These are phyloP conservation scores for Phrynocephalus forsythii DNA, from an alignment of 2,797 vertebrate genomes.

Conservation along the genomic window DNA sequence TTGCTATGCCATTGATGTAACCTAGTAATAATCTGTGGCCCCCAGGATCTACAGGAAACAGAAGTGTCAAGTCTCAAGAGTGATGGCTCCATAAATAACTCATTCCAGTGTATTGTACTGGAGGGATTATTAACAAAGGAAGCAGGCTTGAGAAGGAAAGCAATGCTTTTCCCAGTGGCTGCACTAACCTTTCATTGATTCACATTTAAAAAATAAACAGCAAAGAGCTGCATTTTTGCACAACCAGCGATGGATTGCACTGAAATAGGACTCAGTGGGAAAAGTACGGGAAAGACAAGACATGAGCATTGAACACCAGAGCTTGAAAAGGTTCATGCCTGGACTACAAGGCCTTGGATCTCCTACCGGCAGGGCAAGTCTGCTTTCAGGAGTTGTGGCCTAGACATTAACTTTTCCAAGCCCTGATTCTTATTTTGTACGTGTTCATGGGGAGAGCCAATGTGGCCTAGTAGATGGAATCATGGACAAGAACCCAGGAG, in stretches of 20 bases:
- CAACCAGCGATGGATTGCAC: not conserved
- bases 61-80: conserved; percentile 60
- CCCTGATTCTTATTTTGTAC: too few relatives aligned
- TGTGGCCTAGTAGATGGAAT: too few relatives aligned
- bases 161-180: conserved; percentile 50
- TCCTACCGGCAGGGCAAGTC: too few relatives aligned
- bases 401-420: too few relatives aligned
- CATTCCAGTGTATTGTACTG: conserved; percentile 67
- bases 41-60: conserved; percentile 40
- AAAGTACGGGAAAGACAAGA: too few relatives aligned
- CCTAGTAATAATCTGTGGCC: conserved; percentile 53
- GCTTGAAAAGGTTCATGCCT: too few relatives aligned
- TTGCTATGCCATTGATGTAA: conserved; percentile 69
- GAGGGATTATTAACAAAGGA: conserved; percentile 68
- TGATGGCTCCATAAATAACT: conserved; percentile 65
- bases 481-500: too few relatives aligned
- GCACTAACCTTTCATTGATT: conserved; percentile 27
- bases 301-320: too few relatives aligned
- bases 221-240: conserved; percentile 30
- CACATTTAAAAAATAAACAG: conserved; percentile 56
- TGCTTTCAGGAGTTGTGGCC: too few relatives aligned
- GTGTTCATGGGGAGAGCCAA: too few relatives aligned
- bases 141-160: conserved; percentile 49
- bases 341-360: too few relatives aligned
- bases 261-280: too few relatives aligned